These are phyloP conservation scores for Sciurus niger DNA, from an alignment of 2,113 vertebrate species.

Conservation along the genomic window DNA sequence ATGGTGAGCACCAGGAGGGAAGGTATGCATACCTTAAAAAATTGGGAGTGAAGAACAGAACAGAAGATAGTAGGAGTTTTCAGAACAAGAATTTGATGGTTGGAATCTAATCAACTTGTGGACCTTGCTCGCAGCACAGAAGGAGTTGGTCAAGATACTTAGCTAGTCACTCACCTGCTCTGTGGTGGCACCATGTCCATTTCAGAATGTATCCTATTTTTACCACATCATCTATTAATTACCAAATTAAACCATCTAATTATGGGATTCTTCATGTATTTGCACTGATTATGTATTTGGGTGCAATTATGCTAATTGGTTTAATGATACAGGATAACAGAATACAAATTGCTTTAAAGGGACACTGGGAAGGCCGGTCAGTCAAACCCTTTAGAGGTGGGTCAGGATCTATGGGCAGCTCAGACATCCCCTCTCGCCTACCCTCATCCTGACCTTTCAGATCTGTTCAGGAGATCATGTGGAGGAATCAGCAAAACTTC, in stretches of 20 bases:
- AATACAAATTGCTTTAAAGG: conserved; percentile 90
- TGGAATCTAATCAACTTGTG: no score
- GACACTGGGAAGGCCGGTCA: conserved; percentile 84
- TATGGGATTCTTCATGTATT: conserved; percentile 91
- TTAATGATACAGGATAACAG: conserved; percentile 91
- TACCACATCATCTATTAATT: conserved; percentile 92
- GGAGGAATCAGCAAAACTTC: background rate
- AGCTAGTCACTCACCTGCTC: background rate
- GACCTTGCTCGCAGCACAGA: background rate
- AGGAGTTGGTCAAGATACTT: conserved; percentile 15
- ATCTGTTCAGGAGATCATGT: background rate
- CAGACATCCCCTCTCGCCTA: background rate
- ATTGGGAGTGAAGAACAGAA: no score
- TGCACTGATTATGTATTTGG: conserved; percentile 91
- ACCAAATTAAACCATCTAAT: conserved; percentile 91
- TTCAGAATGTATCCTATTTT: conserved; percentile 88
- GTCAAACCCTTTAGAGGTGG: conserved; percentile 81
- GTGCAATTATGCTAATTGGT: conserved; percentile 90
- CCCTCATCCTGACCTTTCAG: background rate
- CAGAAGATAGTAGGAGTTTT: background rate
- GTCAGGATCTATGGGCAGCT: conserved; percentile 67
- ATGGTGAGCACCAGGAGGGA: no score
- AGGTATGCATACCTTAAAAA: no score
- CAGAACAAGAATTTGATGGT: no score
- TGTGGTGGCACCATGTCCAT: conserved; percentile 78